Base-by-base conservation (phyloP, 2,888 invertebrate genomes). In the Tachina grossa region DNA sequence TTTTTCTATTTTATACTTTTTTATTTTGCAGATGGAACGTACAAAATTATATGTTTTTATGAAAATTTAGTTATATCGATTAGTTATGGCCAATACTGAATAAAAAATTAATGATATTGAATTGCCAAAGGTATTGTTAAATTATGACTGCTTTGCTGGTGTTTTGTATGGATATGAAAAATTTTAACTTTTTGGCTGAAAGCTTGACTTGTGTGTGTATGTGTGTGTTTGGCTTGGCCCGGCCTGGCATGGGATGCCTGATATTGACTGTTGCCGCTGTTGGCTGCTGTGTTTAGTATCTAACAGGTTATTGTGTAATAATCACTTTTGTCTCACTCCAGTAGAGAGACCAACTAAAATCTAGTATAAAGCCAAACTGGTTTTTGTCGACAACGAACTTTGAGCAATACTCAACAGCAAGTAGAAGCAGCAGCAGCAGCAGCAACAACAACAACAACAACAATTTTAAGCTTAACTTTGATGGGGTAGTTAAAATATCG, bases 231-330 rank as follows among this genome's bases (percentile, higher is more conserved):
- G 13, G 57, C 41, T 72, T 72, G 49, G 51, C 78, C 59, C 31
- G 77, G 77, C 61, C 59, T 57, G 74, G 39, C 41, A 66, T 72
- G 41, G 41, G 45, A 66, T 80, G 66, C 31, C 45, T 71, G 74
- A 39, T 49, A 53, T 61, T 81, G 55, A 55, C 72, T 71, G 63
- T 74, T 43, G 53, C 31, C 71, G 84, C 49, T 80, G 68, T 47
- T 45, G 53, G 78, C 68, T 81, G 80, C 55, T 72, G 87, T 76
- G 75, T 82, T 80, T 49, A 72, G 84, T 83, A 31, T 79, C 82
- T 83, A 87, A 81, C 82, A 85, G 84, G 85, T 83, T 86, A 85
- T 85, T 87, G 87, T 87, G 83, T 87, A 87, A 84, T 84, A 85
- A 76, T 84, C 85, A 78, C 85, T 72, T 74, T 69, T 77, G 84